Conservation (phyloP, 2,113 vertebrate genomes). For the Carassius gibelio region DNA sequence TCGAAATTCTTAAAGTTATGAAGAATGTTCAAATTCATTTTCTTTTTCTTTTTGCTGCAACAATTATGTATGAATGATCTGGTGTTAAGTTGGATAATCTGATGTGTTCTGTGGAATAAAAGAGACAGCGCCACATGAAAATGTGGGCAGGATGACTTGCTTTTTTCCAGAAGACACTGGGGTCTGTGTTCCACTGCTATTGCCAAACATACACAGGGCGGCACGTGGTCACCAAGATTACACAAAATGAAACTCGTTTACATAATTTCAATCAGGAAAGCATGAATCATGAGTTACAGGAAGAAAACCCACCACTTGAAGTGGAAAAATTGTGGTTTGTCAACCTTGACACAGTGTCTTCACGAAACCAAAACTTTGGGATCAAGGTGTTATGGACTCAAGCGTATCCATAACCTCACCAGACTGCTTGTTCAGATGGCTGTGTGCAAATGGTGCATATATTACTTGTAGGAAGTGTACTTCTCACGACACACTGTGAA, state of each 20-base stretch:
- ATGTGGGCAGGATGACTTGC: not conserved
- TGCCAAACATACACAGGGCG: constrained; percentile 29
- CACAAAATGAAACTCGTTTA: constrained; percentile 46
- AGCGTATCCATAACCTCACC: not conserved
- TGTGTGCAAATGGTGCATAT: constrained; percentile 34
- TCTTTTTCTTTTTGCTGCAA: not conserved
- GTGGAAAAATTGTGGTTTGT: constrained; percentile 14
- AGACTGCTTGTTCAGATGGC: constrained; percentile 32
- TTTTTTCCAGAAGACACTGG: constrained; percentile 30
- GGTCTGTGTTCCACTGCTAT: constrained; percentile 24
- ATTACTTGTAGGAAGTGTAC: not conserved
- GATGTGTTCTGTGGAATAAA: not conserved
- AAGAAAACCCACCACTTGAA: constrained; percentile 23
- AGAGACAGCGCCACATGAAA: not conserved
- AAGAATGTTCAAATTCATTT: not conserved
- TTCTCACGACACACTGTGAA: not conserved
- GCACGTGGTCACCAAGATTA: constrained; percentile 35
- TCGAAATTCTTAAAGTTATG: not conserved
- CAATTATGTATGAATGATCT: not conserved
- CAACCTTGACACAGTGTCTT: not conserved
- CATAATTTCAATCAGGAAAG: constrained; percentile 23
- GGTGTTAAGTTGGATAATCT: not conserved
- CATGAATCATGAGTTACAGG: constrained; percentile 41
- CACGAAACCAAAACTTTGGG: not conserved
- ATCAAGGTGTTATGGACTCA: constrained; percentile 5